Base-by-base conservation (phyloP, 2,888 invertebrate genomes). In the Philopedon plagiatum region DNA sequence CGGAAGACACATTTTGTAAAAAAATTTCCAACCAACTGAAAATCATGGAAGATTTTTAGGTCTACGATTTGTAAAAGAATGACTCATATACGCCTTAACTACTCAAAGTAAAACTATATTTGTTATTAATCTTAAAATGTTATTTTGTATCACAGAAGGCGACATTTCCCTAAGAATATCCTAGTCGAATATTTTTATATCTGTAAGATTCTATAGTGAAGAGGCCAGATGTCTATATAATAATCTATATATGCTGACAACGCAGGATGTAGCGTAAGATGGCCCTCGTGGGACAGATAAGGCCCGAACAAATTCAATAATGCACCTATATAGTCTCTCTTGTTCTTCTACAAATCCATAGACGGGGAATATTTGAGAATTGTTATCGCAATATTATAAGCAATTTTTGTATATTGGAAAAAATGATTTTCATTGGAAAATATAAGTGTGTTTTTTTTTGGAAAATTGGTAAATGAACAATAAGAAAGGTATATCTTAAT, bases 221-320 rank as follows among this genome's bases (percentile, higher is more conserved):
- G 81, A 83, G 82, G 82, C 85, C 85, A 85, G 85, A 86, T 86
- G 85, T 85, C 85, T 85, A 85, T 86, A 86, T 86, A 86, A 86
- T 86, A 86, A 85, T 86, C 85, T 85, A 86, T 86, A 86, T 86
- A 85, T 85, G 86, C 86, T 86, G 86, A 86, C 86, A 85, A 86
- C 83, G 85, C 84, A 83, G 83, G 81, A 84, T 83, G 82, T 84
- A 83, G 83, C 83, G 79, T 79, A 80, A 79, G 81, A 85, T 85
- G 81, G 83, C 79, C 78, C 85, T 81, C 85, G 75, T 76, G 85
- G 85, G 85, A 84, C 80, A 81, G 83, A 85, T 86, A 85, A 85
- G 84, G 82, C 81, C 79, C 80, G 85, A 84, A 83, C 85, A 84
- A 85, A 85, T 85, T 85, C 85, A 85, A 85, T 85, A 85, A 85